phyloP scores from a whole-genome alignment of 2,797 vertebrate genomes.

The Eurystomus glaucurus region DNA sequence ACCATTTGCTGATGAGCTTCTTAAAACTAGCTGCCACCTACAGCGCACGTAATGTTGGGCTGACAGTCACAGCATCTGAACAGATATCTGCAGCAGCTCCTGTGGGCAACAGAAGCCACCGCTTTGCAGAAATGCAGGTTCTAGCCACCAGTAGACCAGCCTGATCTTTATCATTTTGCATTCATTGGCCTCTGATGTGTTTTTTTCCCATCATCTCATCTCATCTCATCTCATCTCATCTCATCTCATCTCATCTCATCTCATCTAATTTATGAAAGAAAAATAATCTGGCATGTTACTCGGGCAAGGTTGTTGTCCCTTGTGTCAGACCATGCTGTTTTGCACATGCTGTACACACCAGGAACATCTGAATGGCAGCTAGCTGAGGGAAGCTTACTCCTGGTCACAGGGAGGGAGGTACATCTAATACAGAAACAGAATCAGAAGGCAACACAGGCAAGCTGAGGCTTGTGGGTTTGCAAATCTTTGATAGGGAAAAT shows the following conservation, averaged over 20 bases:
- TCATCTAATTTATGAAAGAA: background rate
- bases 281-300: background rate
- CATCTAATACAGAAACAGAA: background rate
- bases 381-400: background rate
- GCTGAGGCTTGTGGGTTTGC: background rate
- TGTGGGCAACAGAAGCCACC: background rate
- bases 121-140: background rate
- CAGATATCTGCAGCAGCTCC: background rate
- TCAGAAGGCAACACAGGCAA: background rate
- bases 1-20: background rate
- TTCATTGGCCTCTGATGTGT: background rate
- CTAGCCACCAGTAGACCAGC: background rate
- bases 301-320: background rate
- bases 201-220: background rate
- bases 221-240: background rate
- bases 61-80: background rate
- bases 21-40: background rate
- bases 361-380: background rate
- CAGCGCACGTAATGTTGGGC: rapidly evolving
- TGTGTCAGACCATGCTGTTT: background rate
- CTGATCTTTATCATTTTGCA: background rate
- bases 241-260: background rate
- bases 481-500: background rate
- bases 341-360: background rate
- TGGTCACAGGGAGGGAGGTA: background rate